These are phyloP conservation scores for Eretmochelys imbricata DNA, from an alignment of 2,113 vertebrate genomes.

Conservation along the genomic window DNA sequence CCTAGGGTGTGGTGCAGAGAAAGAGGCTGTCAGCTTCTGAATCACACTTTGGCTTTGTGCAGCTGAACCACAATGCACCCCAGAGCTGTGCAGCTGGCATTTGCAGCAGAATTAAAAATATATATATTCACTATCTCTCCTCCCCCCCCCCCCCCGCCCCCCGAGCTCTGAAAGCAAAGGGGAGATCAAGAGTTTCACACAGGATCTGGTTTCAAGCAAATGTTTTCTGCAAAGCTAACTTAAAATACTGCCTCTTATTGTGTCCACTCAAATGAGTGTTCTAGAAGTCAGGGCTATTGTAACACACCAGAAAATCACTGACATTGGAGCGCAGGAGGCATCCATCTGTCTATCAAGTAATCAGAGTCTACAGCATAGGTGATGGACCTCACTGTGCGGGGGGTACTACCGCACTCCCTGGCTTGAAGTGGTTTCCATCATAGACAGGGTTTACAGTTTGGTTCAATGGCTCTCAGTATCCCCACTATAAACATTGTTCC, in stretches of 20 bases:
- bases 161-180: slow-evolving; percentile 15
- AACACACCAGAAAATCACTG: rapidly evolving
- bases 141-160: neutral
- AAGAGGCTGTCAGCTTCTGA: neutral
- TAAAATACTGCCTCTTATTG: neutral
- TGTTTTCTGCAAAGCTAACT: slow-evolving; percentile 52
- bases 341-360: neutral
- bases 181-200: slow-evolving; percentile 59
- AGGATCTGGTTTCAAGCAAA: slow-evolving; percentile 64
- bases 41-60: neutral
- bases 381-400: too few relatives aligned
- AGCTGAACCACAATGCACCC: neutral
- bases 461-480: neutral
- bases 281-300: neutral
- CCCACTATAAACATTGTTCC: neutral
- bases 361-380: rapidly evolving
- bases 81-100: neutral
- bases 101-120: neutral
- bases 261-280: neutral
- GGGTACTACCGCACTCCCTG: neutral
- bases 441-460: neutral
- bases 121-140: neutral
- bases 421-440: neutral
- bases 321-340: rapidly evolving
- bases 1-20: neutral